Conservation (phyloP, 2,797 vertebrate species). For the Nannoperca obscura region DNA sequence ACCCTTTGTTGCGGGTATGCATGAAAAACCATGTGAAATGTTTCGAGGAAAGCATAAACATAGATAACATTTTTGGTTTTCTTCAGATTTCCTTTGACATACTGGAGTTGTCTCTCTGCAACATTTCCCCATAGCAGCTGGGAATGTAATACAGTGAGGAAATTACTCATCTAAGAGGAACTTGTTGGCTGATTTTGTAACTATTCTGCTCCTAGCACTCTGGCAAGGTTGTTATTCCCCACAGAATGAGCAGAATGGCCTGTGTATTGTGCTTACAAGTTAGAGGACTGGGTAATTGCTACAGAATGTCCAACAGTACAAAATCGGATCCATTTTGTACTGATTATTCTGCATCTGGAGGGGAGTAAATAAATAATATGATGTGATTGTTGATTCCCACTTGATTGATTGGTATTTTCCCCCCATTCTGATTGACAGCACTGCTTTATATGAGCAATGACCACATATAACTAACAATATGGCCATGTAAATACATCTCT, state of each 20-base stretch:
- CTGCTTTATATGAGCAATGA: slow-evolving; percentile 11
- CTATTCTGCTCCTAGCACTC: slow-evolving; percentile 47
- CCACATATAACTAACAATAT: slow-evolving; percentile 4
- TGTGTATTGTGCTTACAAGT: slow-evolving; percentile 38
- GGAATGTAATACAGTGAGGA: slow-evolving; percentile 72
- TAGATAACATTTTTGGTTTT: slow-evolving; percentile 40
- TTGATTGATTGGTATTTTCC: slow-evolving; percentile 10
- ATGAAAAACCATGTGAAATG: slow-evolving; percentile 35
- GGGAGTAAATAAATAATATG: slow-evolving; percentile 5
- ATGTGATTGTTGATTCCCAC: neutral
- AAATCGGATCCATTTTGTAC: neutral
- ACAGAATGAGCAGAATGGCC: slow-evolving; percentile 34
- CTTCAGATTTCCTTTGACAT: slow-evolving; percentile 56
- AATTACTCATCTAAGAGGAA: slow-evolving; percentile 76
- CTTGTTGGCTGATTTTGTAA: slow-evolving; percentile 63
- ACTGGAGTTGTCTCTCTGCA: slow-evolving; percentile 42
- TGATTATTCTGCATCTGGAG: slow-evolving; percentile 3
- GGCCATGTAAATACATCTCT: slow-evolving; percentile 39
- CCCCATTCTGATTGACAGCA: neutral
- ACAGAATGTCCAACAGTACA: neutral
- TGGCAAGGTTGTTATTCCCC: slow-evolving; percentile 36
- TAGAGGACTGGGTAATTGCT: neutral
- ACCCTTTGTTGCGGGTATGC: slow-evolving; percentile 34
- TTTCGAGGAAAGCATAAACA: slow-evolving; percentile 24
- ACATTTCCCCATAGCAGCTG: slow-evolving; percentile 70